A percentile compares a stretch with the other conserved stretches of the same genome.
Evolutionary conservation across 2,888 invertebrate genomes (phyloP).

Genomic region (Callinectes sapidus): DNA sequence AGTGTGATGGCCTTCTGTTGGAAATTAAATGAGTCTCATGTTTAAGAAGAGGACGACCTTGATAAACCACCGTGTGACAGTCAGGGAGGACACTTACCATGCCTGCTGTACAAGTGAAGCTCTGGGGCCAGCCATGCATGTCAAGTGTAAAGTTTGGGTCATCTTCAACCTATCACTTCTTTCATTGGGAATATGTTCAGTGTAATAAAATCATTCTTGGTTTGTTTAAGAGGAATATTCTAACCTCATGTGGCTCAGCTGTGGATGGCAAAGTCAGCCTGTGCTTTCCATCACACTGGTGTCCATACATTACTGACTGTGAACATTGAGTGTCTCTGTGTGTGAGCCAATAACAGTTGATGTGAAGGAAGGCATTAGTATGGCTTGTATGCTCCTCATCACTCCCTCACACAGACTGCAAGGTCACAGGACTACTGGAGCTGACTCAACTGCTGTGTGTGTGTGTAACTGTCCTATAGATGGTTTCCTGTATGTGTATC

Average conservation of each 20-base stretch:
- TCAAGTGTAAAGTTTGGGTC: background rate
- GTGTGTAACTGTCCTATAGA: background rate
- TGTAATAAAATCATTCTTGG: background rate
- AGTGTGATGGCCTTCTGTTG: background rate
- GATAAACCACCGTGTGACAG: background rate
- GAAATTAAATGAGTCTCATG: background rate
- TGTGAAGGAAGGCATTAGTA: background rate
- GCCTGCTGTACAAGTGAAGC: background rate
- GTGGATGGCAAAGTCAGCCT: background rate
- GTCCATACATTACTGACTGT: background rate
- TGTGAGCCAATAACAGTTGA: background rate
- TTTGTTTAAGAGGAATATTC: slow-evolving; percentile 11
- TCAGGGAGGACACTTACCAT: background rate
- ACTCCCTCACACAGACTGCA: slow-evolving; percentile 6
- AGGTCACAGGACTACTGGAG: background rate
- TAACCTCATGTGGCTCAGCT: background rate
- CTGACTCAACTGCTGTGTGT: slow-evolving; percentile 26
- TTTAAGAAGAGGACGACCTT: background rate
- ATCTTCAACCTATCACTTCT: background rate
- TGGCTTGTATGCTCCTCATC: background rate
- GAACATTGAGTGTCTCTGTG: background rate
- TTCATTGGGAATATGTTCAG: background rate
- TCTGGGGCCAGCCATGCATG: background rate
- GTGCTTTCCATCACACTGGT: background rate
- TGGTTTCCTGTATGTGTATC: slow-evolving; percentile 15